Evolutionary conservation across 2,888 invertebrate genomes (phyloP), one percentile per base, ranked within the genome.

Genomic region (Hoplodrina ambigua): DNA sequence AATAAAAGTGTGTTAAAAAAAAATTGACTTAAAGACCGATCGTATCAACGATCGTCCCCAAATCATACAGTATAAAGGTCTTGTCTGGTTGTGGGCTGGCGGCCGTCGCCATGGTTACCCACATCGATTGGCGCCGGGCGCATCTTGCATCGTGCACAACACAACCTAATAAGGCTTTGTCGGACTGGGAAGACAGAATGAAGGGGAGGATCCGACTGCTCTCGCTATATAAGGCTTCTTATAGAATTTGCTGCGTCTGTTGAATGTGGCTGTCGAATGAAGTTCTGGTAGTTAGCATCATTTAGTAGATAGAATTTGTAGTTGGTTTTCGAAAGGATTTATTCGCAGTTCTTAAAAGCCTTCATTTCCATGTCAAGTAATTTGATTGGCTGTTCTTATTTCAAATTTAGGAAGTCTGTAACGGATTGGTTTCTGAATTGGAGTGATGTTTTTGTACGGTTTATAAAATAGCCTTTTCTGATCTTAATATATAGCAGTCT

Each of bases 121-220:
- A 85, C 93, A 94, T 94, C 94, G 94, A 94, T 94, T 94, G 90
- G 87, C 82, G 88, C 83, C 88, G 81, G 87, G 90, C 92, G 94
- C 94, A 94, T 94, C 93, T 92, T 93, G 93, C 94, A 93, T 83
- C 83, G 88, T 91, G 91, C 92, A 92, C 90, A 90, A 91, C 86
- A 86, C 87, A 86, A 89, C 88, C 88, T 91, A 91, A 91, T 92
- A 90, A 90, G 86, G 85, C 83, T 87, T 84, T 84, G 84, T 75
- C 7, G 63, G 79, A 72, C 74, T n/a, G 79, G 56, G 15, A 61
- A 46, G 54, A 72, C 60, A 56, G 76, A 72, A 72, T 61, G 71
- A 57, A 70, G 59, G 63, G 63, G 63, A 78, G 59, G 20, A 63
- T 64, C 33, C 54, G 13, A n/a, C 57, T 56, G 37, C 55, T 44